phyloP scores from a whole-genome alignment of 1,140 invertebrate genomes.

The Aphis gossypii region DNA sequence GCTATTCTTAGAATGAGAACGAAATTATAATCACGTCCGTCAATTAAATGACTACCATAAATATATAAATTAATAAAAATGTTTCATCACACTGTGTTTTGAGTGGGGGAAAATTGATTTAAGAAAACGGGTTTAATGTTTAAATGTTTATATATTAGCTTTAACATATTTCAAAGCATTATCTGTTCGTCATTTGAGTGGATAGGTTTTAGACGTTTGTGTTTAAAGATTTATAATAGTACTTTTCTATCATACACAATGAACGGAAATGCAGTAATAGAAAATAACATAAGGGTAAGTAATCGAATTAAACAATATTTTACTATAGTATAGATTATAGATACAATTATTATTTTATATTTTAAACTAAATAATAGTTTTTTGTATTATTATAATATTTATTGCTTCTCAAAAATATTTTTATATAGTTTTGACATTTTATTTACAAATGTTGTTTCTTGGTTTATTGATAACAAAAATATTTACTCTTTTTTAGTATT shows the following conservation, averaged over 20 bases:
- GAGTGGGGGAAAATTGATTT: neutral
- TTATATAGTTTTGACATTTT: neutral
- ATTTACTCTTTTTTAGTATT: neutral
- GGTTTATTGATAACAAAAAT: neutral
- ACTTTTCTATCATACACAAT: neutral
- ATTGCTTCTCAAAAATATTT: neutral
- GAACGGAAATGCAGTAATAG: slow-evolving; percentile 17
- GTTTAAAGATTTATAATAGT: neutral
- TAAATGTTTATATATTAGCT: neutral
- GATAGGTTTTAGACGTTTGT: neutral
- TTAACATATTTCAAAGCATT: neutral
- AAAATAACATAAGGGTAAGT: neutral
- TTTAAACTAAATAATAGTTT: neutral
- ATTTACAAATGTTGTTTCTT: neutral
- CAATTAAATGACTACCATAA: neutral
- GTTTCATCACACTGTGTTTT: neutral
- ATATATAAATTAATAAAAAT: neutral
- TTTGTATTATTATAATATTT: neutral
- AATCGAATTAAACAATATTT: neutral
- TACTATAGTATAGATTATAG: neutral
- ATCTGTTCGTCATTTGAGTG: neutral
- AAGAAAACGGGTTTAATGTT: slow-evolving; percentile 4
- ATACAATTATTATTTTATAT: neutral
- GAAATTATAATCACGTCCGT: slow-evolving; percentile 4
- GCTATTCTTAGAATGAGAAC: neutral